Evolutionary conservation across 1,140 invertebrate genomes (phyloP).

Genomic region (Hyles euphorbiae): DNA sequence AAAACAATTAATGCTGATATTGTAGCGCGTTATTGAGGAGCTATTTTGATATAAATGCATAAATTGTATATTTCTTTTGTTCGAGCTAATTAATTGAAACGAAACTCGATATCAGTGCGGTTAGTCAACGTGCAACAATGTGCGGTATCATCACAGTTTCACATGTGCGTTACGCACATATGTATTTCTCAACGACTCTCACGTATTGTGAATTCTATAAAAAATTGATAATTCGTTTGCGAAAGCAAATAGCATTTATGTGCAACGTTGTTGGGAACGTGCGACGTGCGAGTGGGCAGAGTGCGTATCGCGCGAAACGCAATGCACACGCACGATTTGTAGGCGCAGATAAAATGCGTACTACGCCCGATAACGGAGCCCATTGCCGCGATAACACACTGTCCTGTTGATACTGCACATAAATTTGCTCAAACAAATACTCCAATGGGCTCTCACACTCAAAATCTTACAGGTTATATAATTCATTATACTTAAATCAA

Average conservation of each 20-base stretch:
- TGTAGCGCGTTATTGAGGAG: no score
- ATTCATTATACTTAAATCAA: no score
- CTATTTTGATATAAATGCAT: not conserved
- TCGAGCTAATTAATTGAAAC: constrained; percentile 1
- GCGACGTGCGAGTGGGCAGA: constrained; percentile 25
- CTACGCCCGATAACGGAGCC: constrained; percentile 53
- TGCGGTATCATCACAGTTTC: constrained; percentile 44
- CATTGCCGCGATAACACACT: constrained; percentile 48
- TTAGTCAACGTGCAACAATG: constrained; percentile 27
- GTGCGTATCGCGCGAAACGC: constrained; percentile 64
- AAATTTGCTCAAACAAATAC: constrained; percentile 37
- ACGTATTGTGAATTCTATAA: constrained; percentile 56
- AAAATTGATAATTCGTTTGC: constrained; percentile 56
- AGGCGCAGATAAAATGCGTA: constrained; percentile 62
- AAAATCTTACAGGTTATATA: no score
- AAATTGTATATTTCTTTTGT: constrained; percentile 1
- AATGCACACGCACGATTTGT: constrained; percentile 62
- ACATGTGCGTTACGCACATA: constrained; percentile 62
- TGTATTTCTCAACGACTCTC: constrained; percentile 57
- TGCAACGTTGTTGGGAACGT: constrained; percentile 52
- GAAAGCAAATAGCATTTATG: constrained; percentile 55
- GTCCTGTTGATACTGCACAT: constrained; percentile 39
- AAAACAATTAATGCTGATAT: no score
- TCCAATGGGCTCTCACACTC: constrained; percentile 19
- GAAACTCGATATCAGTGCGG: constrained; percentile 15